Conservation (phyloP, 2,113 vertebrate species). For the Crotalus helleri region DNA sequence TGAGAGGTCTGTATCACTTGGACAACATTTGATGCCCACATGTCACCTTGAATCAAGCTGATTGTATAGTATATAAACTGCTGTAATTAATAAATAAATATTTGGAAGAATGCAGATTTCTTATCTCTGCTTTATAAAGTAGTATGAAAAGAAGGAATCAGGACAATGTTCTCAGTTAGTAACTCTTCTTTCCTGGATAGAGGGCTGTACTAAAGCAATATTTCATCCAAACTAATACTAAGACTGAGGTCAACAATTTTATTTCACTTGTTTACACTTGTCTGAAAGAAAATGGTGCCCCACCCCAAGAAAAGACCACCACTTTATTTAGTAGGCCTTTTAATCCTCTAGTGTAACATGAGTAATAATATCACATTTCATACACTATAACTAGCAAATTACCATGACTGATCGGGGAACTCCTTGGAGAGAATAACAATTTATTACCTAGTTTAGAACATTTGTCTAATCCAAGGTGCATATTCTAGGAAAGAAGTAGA, state of each 20-base stretch:
- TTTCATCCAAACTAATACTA: conserved; percentile 47
- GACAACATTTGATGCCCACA: background rate
- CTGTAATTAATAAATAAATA: background rate
- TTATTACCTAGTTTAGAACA: conserved; percentile 51
- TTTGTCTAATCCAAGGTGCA: conserved; percentile 50
- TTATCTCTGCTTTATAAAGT: background rate
- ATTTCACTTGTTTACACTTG: conserved; percentile 53
- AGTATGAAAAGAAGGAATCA: background rate
- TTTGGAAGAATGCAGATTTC: background rate
- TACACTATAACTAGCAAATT: conserved; percentile 68
- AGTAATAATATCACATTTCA: conserved; percentile 66
- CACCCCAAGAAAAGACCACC: conserved; percentile 57
- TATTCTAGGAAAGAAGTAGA: conserved; percentile 46
- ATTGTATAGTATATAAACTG: background rate
- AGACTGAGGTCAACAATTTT: conserved; percentile 52
- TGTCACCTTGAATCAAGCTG: background rate
- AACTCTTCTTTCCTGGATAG: background rate
- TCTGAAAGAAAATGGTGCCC: conserved; percentile 58
- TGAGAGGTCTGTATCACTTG: background rate
- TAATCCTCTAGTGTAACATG: conserved; percentile 67
- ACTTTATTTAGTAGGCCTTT: conserved; percentile 64
- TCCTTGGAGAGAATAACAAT: conserved; percentile 62
- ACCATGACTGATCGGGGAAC: conserved; percentile 63
- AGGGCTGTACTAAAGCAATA: background rate
- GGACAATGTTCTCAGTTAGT: too few relatives aligned